Conservation (phyloP, 1,140 invertebrate species). For the Drosophila nigrodunni region DNA sequence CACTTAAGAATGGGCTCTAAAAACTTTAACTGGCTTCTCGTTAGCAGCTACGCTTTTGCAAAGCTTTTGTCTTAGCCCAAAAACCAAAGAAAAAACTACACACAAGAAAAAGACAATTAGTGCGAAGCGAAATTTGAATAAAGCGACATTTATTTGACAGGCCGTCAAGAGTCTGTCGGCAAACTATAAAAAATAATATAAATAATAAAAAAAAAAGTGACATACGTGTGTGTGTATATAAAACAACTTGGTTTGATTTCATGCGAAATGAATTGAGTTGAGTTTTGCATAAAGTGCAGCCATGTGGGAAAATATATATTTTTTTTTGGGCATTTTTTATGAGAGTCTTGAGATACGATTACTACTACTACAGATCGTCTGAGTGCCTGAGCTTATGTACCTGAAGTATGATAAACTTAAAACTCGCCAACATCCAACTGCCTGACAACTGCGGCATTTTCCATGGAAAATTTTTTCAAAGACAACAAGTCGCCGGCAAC, state of each 20-base stretch:
- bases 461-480: slow-evolving; percentile 81
- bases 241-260: slow-evolving; percentile 69
- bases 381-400: slow-evolving; percentile 9
- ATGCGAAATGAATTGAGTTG: slow-evolving; percentile 57
- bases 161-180: slow-evolving; percentile 79
- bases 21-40: slow-evolving; percentile 42
- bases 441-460: slow-evolving; percentile 51
- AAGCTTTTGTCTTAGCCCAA: slow-evolving; percentile 23
- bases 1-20: slow-evolving; percentile 46
- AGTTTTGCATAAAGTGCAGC: slow-evolving; percentile 76
- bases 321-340: slow-evolving; percentile 32
- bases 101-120: slow-evolving; percentile 64
- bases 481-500: slow-evolving; percentile 69
- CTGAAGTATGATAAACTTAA: slow-evolving; percentile 33
- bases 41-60: slow-evolving; percentile 48
- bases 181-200: slow-evolving; percentile 71
- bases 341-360: slow-evolving; percentile 24
- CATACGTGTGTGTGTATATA: background rate
- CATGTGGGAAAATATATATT: slow-evolving; percentile 79
- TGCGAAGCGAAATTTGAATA: slow-evolving; percentile 83
- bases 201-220: slow-evolving; percentile 6
- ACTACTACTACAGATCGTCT: slow-evolving; percentile 14
- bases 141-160: slow-evolving; percentile 84
- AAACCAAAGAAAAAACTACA: slow-evolving; percentile 3
- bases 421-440: slow-evolving; percentile 4